Evolutionary conservation across 2,797 vertebrate species (phyloP).

Genomic region (Odontamblyopus lacepedii): DNA sequence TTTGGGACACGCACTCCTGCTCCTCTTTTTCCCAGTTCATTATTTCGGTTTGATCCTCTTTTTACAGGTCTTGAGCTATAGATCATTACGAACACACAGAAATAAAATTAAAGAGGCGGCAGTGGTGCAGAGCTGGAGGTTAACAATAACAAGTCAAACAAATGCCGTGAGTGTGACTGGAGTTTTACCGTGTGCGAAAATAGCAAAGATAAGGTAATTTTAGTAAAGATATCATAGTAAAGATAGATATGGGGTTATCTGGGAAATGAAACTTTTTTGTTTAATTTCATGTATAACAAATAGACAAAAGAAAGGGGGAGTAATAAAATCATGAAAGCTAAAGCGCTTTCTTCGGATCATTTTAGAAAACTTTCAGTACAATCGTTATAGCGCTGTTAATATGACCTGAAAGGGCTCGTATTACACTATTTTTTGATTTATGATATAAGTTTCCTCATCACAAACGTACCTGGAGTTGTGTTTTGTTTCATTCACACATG

Average conservation of each 20-base stretch:
- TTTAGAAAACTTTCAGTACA: too few relatives aligned
- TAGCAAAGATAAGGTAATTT: not conserved
- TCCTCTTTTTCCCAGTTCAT: constrained; percentile 24
- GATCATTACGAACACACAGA: constrained; percentile 16
- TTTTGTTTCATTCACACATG: too few relatives aligned
- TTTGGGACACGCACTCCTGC: constrained; percentile 49
- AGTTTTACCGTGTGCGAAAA: not conserved
- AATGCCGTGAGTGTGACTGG: not conserved
- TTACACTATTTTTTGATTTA: too few relatives aligned
- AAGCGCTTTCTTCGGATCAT: too few relatives aligned
- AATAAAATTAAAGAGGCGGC: not conserved
- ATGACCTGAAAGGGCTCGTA: too few relatives aligned
- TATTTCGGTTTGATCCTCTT: constrained; percentile 24
- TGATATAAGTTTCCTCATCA: too few relatives aligned
- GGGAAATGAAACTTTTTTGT: not conserved
- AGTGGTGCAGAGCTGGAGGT: constrained; percentile 11
- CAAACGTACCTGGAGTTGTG: too few relatives aligned
- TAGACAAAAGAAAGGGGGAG: too few relatives aligned
- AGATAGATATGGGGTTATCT: not conserved
- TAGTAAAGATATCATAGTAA: too few relatives aligned
- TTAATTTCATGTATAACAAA: not conserved
- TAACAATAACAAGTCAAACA: constrained; percentile 13
- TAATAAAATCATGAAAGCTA: not conserved
- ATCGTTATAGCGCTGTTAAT: too few relatives aligned
- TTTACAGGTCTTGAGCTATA: constrained; percentile 11